Percentiles rank a stretch among this genome's conserved stretches.
These are phyloP conservation scores for Calliopsis andreniformis DNA, from an alignment of 1,140 invertebrate species.

Conservation along the genomic window DNA sequence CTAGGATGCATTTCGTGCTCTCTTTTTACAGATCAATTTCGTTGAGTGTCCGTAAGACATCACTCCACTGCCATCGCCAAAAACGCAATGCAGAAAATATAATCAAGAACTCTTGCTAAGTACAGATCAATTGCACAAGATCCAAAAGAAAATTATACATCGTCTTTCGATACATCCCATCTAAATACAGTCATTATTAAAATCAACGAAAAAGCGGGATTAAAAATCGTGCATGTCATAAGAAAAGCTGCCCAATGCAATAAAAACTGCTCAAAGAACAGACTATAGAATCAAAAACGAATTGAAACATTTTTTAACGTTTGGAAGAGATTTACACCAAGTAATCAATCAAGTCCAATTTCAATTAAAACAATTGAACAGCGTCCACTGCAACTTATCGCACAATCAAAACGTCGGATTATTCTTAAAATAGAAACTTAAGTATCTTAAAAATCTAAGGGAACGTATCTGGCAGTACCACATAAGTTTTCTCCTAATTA, in stretches of 20 bases:
- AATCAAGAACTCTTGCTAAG: background rate
- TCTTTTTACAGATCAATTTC: slow-evolving; percentile 38
- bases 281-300: slow-evolving; percentile 39
- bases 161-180: slow-evolving; percentile 3
- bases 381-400: background rate
- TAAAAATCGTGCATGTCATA: background rate
- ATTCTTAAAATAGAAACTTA: background rate
- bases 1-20: background rate
- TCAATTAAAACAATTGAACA: too few species aligned
- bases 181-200: background rate
- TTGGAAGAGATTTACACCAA: slow-evolving; percentile 54
- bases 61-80: background rate
- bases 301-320: slow-evolving; percentile 31
- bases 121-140: background rate
- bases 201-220: background rate
- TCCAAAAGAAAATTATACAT: slow-evolving; percentile 13
- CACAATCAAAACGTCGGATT: slow-evolving; percentile 20
- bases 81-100: background rate
- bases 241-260: slow-evolving; percentile 5
- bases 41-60: background rate
- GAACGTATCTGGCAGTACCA: background rate
- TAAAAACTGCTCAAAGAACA: slow-evolving; percentile 41
- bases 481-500: slow-evolving; percentile 20
- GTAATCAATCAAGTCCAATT: background rate
- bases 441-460: slow-evolving; percentile 4